Conservation (phyloP, 2,797 vertebrate genomes). For the Aphelocoma californica region DNA sequence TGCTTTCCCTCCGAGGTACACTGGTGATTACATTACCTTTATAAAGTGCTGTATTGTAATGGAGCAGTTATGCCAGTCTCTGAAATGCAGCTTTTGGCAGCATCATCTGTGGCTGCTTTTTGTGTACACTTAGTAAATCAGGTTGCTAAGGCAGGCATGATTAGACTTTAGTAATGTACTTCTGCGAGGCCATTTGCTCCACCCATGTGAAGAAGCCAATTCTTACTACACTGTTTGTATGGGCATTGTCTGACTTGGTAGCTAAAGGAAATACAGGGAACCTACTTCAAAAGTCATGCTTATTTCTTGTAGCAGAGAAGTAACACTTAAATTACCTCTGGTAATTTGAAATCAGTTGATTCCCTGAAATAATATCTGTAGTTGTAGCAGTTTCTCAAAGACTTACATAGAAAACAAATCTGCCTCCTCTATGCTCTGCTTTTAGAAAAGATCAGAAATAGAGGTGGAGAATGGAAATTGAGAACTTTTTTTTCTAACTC, state of each 20-base stretch:
- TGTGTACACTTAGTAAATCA: neutral
- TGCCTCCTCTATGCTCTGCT: neutral
- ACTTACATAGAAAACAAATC: neutral
- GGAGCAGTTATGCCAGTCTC: neutral
- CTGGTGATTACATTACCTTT: neutral
- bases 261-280: neutral
- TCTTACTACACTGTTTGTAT: neutral
- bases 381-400: neutral
- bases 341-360: neutral
- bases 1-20: neutral
- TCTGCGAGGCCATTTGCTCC: neutral
- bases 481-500: neutral
- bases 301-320: neutral
- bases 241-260: neutral
- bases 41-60: neutral
- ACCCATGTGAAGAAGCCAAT: neutral
- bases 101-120: neutral
- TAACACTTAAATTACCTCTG: neutral
- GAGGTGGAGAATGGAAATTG: neutral
- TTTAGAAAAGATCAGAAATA: neutral
- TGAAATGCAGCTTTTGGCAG: neutral
- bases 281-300: neutral
- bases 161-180: neutral
- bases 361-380: neutral
- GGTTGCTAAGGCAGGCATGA: neutral